A percentile compares a stretch with the other conserved stretches of the same genome.
These are phyloP conservation scores for Sebastes iracundus DNA, from an alignment of 2,797 vertebrate species.

Conservation along the genomic window DNA sequence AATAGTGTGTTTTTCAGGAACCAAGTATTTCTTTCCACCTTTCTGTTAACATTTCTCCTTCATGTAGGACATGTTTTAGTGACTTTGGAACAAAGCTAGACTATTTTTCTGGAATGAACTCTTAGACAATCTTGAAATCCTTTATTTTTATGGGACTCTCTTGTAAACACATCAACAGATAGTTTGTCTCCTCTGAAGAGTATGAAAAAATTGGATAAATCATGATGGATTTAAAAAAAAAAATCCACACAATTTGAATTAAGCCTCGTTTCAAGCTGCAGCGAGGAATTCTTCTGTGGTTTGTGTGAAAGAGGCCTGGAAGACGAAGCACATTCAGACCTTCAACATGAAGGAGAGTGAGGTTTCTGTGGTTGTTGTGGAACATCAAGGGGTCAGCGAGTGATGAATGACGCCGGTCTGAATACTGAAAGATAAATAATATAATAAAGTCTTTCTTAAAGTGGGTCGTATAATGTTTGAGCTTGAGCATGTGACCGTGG, in stretches of 20 bases:
- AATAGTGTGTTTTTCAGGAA: background rate
- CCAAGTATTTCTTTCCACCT: background rate
- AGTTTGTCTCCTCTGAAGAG: background rate
- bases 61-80: background rate
- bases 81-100: background rate
- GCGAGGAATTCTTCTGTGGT: background rate
- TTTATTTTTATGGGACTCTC: background rate
- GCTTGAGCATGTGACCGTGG: background rate
- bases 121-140: background rate
- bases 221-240: background rate
- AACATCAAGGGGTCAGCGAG: constrained; percentile 15
- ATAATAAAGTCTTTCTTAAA: constrained; percentile 8
- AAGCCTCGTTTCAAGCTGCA: background rate
- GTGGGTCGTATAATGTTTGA: constrained; percentile 29
- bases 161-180: background rate
- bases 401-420: constrained; percentile 36
- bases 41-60: background rate
- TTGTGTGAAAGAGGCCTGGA: background rate
- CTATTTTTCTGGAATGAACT: background rate
- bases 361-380: constrained; percentile 24
- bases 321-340: background rate
- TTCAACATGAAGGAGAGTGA: background rate
- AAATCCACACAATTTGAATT: background rate
- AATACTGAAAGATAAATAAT: constrained; percentile 43
- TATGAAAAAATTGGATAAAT: background rate